Conservation (phyloP, 1,140 invertebrate genomes). For the Varroa destructor region DNA sequence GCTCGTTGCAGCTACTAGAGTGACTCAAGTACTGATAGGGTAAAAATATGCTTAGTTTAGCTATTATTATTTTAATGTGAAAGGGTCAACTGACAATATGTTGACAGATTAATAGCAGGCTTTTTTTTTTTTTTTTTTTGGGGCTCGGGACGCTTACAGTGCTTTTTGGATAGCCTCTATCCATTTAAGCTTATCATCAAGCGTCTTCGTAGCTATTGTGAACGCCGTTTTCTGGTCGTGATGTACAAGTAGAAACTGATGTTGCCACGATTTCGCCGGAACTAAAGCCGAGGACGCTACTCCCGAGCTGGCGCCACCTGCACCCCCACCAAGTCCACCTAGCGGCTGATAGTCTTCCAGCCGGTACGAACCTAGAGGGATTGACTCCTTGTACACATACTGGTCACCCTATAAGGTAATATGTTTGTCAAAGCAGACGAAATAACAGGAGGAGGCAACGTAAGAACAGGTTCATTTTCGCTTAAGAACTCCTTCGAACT, state of each 20-base stretch:
- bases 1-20: no score
- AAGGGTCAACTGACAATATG: no score
- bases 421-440: no score
- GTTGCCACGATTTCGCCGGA: constrained; percentile 37
- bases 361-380: constrained; percentile 68
- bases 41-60: no score
- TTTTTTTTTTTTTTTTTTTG: no score
- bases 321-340: not conserved
- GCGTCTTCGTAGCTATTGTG: constrained; percentile 74
- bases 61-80: no score
- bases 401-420: constrained; percentile 57
- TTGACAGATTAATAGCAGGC: no score
- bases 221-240: constrained; percentile 66
- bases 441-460: no score
- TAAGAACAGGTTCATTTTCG: no score
- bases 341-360: constrained; percentile 55
- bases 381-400: constrained; percentile 74
- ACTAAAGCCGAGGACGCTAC: not conserved
- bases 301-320: constrained; percentile 4
- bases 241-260: constrained; percentile 51
- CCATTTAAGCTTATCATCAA: constrained; percentile 75
- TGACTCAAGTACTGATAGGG: no score
- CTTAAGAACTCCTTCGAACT: no score
- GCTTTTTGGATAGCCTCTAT: constrained; percentile 79
- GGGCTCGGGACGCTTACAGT: constrained; percentile 51